These are phyloP conservation scores for Phyllotreta striolata DNA, from an alignment of 2,888 invertebrate species.

Conservation along the genomic window DNA sequence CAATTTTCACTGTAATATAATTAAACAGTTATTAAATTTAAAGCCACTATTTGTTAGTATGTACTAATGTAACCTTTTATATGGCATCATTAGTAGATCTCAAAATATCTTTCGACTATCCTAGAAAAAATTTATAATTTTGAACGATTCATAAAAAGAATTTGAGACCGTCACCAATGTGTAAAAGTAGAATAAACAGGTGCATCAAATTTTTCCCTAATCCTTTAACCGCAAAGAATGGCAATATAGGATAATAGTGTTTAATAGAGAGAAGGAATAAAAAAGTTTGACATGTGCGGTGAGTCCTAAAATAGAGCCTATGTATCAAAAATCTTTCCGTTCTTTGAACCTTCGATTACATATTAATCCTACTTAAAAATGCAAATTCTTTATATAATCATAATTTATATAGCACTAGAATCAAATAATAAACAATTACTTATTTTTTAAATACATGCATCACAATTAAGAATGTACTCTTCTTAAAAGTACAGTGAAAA, in stretches of 20 bases:
- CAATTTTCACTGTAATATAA: too few relatives aligned
- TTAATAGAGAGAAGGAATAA: constrained; percentile 13
- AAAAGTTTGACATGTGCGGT: constrained; percentile 34
- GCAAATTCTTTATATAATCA: constrained; percentile 51
- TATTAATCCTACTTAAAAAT: constrained; percentile 59
- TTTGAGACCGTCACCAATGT: too few relatives aligned
- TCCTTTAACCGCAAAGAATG: not conserved
- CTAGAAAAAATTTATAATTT: too few relatives aligned
- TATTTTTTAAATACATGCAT: constrained; percentile 55
- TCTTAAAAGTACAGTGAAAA: constrained; percentile 49
- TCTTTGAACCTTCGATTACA: constrained; percentile 51
- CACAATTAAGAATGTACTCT: constrained; percentile 52
- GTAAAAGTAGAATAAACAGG: too few relatives aligned
- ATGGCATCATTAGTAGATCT: too few relatives aligned
- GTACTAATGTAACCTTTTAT: too few relatives aligned
- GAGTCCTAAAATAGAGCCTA: constrained; percentile 38
- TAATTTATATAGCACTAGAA: constrained; percentile 38
- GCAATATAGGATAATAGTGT: not conserved
- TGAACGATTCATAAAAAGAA: too few relatives aligned
- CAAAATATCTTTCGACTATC: too few relatives aligned
- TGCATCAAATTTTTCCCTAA: too few relatives aligned
- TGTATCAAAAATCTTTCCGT: constrained; percentile 21
- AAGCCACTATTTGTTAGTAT: too few relatives aligned
- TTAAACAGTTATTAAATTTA: too few relatives aligned
- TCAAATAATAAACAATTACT: constrained; percentile 52